Conservation (phyloP, 2,797 vertebrate genomes). For the Neomorphus geoffroyi region DNA sequence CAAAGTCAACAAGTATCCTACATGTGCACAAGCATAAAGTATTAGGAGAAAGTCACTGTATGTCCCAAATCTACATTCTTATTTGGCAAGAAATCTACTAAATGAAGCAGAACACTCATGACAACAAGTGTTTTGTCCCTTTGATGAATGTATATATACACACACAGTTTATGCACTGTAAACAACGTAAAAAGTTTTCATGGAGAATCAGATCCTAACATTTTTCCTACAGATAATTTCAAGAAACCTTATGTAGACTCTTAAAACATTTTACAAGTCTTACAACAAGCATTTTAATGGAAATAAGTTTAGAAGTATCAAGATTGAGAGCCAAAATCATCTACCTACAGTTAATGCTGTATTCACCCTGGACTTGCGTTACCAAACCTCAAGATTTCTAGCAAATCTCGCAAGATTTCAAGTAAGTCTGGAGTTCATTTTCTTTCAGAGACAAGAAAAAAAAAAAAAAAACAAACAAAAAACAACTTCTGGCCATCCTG, state of each 20-base stretch:
- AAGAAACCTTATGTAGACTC: background rate
- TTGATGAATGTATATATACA: background rate
- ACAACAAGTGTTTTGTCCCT: background rate
- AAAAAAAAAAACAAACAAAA: too few species aligned
- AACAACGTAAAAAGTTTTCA: background rate
- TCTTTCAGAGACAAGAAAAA: background rate
- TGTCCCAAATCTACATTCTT: background rate
- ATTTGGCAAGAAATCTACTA: background rate
- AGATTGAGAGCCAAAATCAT: background rate
- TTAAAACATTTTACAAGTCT: background rate
- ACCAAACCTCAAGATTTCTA: background rate
- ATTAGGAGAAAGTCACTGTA: background rate
- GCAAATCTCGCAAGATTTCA: constrained; percentile 1
- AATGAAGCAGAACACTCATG: background rate
- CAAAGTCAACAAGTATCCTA: background rate
- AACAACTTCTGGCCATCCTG: constrained; percentile 2
- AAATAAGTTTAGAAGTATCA: background rate
- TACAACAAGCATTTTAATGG: background rate
- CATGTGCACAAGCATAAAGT: background rate
- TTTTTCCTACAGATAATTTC: background rate
- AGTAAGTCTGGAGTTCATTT: background rate
- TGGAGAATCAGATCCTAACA: background rate
- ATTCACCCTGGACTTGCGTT: background rate
- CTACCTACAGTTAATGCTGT: background rate
- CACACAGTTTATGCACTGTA: background rate